phyloP scores from a whole-genome alignment of 2,113 vertebrate species.

The Gambusia affinis region DNA sequence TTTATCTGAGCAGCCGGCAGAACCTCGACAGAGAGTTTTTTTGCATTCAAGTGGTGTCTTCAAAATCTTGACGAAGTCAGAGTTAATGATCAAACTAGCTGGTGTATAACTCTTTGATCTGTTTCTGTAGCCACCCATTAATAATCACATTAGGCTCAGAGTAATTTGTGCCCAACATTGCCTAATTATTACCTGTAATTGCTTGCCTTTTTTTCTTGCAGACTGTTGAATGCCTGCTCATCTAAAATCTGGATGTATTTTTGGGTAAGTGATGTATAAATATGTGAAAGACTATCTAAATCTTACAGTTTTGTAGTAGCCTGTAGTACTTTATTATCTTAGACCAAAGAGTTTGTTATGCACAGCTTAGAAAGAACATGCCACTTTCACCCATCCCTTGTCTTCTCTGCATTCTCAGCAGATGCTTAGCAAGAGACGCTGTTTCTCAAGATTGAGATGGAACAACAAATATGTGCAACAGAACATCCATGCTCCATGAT shows the following conservation, averaged over 20 bases:
- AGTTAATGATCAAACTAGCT: conserved; percentile 30
- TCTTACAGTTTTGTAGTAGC: not conserved
- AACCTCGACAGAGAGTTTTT: conserved; percentile 27
- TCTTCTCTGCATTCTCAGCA: conserved; percentile 26
- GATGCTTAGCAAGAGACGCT: conserved; percentile 27
- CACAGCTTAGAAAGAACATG: not conserved
- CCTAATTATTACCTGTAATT: conserved; percentile 14
- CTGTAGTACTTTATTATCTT: not conserved
- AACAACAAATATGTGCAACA: conserved; percentile 44
- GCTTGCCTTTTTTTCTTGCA: not conserved
- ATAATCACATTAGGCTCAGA: conserved; percentile 34
- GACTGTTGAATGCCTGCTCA: not conserved
- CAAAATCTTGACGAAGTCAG: conserved; percentile 22
- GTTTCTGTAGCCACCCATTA: conserved; percentile 12
- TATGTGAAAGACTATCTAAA: not conserved
- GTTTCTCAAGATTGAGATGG: conserved; percentile 35
- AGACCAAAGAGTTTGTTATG: not conserved
- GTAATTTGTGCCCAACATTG: conserved; percentile 12
- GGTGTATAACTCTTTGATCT: conserved; percentile 57
- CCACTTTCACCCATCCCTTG: not conserved
- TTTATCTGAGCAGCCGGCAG: conserved; percentile 47
- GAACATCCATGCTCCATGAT: conserved; percentile 54
- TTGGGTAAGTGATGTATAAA: not conserved
- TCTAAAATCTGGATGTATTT: not conserved
- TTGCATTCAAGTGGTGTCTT: conserved; percentile 38